Evolutionary conservation across 2,113 vertebrate species (phyloP).

Genomic region (Apodemus sylvaticus): DNA sequence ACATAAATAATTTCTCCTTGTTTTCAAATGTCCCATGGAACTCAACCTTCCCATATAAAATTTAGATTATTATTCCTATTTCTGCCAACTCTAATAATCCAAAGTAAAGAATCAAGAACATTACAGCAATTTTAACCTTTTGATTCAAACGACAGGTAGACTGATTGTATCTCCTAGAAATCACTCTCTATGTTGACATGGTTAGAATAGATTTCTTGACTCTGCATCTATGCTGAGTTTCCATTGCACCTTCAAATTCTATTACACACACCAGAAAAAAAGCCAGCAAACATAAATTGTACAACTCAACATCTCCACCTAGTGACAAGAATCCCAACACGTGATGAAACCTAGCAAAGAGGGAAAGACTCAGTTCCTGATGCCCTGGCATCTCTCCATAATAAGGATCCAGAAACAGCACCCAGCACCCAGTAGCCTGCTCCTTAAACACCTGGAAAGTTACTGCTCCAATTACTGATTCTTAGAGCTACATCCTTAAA

Average conservation of each 20-base stretch:
- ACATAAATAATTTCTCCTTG: not conserved
- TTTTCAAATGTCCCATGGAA: not conserved
- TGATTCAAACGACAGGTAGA: conserved; percentile 33
- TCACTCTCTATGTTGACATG: not conserved
- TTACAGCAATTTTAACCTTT: not conserved
- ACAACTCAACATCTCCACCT: conserved; percentile 78
- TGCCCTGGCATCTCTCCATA: not conserved
- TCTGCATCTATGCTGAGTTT: not conserved
- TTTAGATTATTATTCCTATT: not conserved
- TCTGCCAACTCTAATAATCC: not conserved
- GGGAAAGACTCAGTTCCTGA: not conserved
- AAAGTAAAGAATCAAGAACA: conserved; percentile 26
- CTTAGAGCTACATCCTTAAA: not conserved
- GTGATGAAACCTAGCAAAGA: conserved; percentile 41
- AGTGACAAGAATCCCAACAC: conserved; percentile 71
- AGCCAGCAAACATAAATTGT: conserved; percentile 55
- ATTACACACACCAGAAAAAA: conserved; percentile 75
- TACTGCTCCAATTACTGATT: not conserved
- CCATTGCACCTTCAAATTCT: not conserved
- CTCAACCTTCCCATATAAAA: not conserved
- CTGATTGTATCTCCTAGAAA: not conserved
- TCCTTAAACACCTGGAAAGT: not conserved
- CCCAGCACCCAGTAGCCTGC: not conserved
- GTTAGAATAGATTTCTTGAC: conserved; percentile 2
- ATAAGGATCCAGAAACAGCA: not conserved